Base-by-base conservation (phyloP, 2,113 vertebrate genomes). In the Cyrtonyx montezumae region DNA sequence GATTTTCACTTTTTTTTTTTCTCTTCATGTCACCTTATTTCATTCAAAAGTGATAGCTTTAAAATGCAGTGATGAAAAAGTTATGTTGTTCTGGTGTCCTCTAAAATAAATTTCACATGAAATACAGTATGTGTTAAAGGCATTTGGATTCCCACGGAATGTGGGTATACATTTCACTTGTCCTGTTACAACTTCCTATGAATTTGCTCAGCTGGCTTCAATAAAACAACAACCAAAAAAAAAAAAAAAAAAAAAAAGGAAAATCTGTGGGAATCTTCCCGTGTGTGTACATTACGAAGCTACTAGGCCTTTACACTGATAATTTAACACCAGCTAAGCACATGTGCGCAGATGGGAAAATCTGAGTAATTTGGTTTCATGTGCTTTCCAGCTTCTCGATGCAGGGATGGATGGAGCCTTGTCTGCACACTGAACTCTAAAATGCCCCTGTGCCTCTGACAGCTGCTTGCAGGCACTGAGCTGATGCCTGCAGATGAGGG, bases 121-220 rank as follows among this genome's bases (percentile, higher is more conserved):
- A 96, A 94, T 79, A 82, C 83, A 55, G 69, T 92, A 92, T 48
- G 75, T 92, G 90, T 95, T 93, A 96, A 96, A 96, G 92, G 87
- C 94, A 95, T 95, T 96, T 94, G 84, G 81, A 95, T 80, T 94
- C 93, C 88, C 83, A 92, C 96, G 95, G 96, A 97, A 97, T 82
- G 78, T 88, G 96, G 84, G 77, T 96, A 96, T 96, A 95, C 90
- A 97, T 97, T 97, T 97, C 95, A 94, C 89, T 96, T 96, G 95
- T 96, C 94, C 91, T 93, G 79, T 91, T 97, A 94, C 94, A 97
- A 96, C 66, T 90, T 93, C 94, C 94, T 97, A 88, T 79, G 94
- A 96, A 96, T 98, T 97, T 97, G 94, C 74, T 97, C 96, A 97
- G 97, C 97, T 98, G 98, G 95, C 88, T 98, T 97, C 87, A 97